A percentile compares a stretch with the other conserved stretches of the same genome.
These are phyloP conservation scores for Drosophila athabasca DNA, from an alignment of 1,140 invertebrate species.

Conservation along the genomic window DNA sequence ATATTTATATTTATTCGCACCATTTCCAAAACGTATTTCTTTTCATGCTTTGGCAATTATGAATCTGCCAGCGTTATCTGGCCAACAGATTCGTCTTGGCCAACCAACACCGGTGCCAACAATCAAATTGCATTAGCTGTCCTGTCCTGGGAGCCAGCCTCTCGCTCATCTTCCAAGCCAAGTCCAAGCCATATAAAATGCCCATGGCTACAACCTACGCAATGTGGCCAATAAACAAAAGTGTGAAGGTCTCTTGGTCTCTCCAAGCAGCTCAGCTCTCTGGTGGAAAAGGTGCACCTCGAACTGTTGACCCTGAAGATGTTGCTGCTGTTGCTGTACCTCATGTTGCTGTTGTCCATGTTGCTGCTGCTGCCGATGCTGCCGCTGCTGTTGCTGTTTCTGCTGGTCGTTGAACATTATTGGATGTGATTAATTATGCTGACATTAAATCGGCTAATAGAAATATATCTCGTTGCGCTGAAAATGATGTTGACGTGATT, in stretches of 20 bases:
- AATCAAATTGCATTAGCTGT: conserved; percentile 65
- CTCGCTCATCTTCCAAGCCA: background rate
- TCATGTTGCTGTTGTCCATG: conserved; percentile 13
- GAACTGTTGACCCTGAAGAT: conserved; percentile 67
- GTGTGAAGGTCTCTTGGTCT: conserved; percentile 63
- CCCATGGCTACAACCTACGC: conserved; percentile 75
- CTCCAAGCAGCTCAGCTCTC: background rate
- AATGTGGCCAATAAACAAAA: conserved; percentile 76
- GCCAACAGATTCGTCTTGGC: conserved; percentile 51
- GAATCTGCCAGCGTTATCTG: conserved; percentile 40
- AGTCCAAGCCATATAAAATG: conserved; percentile 63
- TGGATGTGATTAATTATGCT: conserved; percentile 78
- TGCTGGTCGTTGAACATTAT: conserved; percentile 58
- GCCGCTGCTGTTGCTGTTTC: conserved; percentile 20
- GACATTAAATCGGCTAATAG: conserved; percentile 82
- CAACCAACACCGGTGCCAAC: conserved; percentile 35
- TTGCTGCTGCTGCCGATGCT: conserved; percentile 11
- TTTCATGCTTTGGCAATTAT: conserved; percentile 24
- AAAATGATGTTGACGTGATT: conserved; percentile 81
- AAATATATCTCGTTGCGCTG: conserved; percentile 81
- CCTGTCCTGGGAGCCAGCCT: conserved; percentile 2
- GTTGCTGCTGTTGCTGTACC: conserved; percentile 31
- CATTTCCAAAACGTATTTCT: conserved; percentile 34
- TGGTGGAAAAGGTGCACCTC: conserved; percentile 44
- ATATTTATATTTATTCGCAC: background rate